Percentiles rank a stretch among this genome's conserved stretches.
Conservation (phyloP, 2,888 invertebrate species). For the Ophion costatus region DNA sequence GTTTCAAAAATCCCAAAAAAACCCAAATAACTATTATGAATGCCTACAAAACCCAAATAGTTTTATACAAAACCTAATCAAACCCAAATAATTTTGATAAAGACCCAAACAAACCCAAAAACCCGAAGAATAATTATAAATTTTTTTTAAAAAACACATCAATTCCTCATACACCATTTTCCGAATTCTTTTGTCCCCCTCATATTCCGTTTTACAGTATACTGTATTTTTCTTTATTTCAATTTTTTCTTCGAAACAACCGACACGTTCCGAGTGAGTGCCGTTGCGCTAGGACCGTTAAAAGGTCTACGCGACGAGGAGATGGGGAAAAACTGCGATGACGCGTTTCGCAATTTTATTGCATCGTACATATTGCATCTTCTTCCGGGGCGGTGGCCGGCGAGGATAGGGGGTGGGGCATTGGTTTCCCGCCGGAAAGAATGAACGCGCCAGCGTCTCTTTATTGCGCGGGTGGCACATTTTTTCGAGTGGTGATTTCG, state of each 20-base stretch:
- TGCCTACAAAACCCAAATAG: too few species aligned
- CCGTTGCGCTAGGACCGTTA: not conserved
- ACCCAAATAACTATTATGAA: too few species aligned
- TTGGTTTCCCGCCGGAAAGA: not conserved
- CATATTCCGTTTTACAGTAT: not conserved
- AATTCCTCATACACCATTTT: not conserved
- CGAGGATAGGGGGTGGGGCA: not conserved
- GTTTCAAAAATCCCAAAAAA: too few species aligned
- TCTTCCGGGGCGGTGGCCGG: not conserved
- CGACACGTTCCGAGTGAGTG: not conserved
- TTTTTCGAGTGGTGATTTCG: slow-evolving; percentile 38
- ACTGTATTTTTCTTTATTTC: not conserved
- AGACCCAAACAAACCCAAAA: too few species aligned
- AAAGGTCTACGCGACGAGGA: not conserved
- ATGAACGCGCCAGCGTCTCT: not conserved
- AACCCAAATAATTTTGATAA: too few species aligned
- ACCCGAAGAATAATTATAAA: too few species aligned
- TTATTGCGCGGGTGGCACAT: slow-evolving; percentile 14
- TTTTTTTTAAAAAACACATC: too few species aligned
- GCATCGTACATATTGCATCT: slow-evolving; percentile 9
- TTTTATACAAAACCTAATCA: too few species aligned
- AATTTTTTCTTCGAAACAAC: not conserved
- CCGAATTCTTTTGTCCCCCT: not conserved
- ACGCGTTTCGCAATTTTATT: slow-evolving; percentile 33
- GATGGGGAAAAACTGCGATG: not conserved